phyloP scores from a whole-genome alignment of 2,797 vertebrate species.

The Sarcoramphus papa region DNA sequence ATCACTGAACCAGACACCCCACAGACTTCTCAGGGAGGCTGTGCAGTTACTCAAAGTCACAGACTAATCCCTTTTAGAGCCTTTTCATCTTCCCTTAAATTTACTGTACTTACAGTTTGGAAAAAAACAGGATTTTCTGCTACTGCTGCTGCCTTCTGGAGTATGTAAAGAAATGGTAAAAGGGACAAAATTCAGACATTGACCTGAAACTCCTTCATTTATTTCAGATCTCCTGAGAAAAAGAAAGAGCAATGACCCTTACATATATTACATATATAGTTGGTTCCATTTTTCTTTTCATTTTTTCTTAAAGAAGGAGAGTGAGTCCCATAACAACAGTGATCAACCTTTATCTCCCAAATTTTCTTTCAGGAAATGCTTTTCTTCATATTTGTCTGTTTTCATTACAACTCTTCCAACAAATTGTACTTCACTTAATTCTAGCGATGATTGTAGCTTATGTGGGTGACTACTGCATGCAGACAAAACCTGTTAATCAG shows the following conservation, averaged over 20 bases:
- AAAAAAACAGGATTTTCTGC: not conserved
- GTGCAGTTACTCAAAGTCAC: not conserved
- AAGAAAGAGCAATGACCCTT: not conserved
- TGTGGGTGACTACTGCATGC: not conserved
- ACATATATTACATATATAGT: not conserved
- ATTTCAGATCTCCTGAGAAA: not conserved
- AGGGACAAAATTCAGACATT: not conserved
- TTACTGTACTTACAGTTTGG: not conserved
- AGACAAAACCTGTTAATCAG: not conserved
- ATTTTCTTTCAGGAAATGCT: not conserved
- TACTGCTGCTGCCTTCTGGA: not conserved
- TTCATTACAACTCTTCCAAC: not conserved
- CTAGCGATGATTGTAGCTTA: not conserved
- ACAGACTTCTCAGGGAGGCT: not conserved
- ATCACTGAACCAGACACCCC: not conserved
- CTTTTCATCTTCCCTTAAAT: not conserved
- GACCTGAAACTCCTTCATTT: not conserved
- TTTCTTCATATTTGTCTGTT: not conserved
- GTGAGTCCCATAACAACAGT: not conserved
- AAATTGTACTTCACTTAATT: not conserved
- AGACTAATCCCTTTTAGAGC: not conserved
- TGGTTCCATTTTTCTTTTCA: not conserved
- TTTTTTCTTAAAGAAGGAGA: not conserved
- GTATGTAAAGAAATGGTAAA: not conserved
- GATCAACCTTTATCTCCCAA: not conserved